Evolutionary conservation across 2,888 invertebrate species (phyloP), one percentile per base, ranked within the genome.

Genomic region (Atethmia centrago): DNA sequence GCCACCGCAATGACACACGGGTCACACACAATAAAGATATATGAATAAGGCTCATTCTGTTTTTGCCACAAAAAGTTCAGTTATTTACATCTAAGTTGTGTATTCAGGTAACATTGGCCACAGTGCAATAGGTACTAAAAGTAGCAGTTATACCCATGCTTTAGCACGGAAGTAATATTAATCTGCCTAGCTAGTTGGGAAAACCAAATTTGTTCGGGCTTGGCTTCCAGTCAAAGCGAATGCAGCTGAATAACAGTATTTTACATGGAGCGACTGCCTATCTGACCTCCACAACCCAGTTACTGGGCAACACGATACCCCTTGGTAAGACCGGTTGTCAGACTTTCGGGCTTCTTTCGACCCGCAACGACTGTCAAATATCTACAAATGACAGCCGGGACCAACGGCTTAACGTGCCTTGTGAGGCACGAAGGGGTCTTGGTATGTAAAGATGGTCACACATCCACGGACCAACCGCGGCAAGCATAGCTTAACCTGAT

Each of bases 1-100:
- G 47, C 36, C n/a, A 53, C 66, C 77, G 19, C 67, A 70, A 25
- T 58, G 42, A 63, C 42, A 79, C 36, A 45, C 45, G 40, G 14
- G n/a, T 21, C 4, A 9, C n/a, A n/a, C 19, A 19, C n/a, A 28
- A 47, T 21, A 40, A 40, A 45, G 0, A 28, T 45, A 47, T 4
- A 21, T 36, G 16, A 49, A 68, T 42, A 74, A 67, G 70, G 31
- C 42, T 42, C n/a, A 19, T 56, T 9, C 19, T 31, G 28, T 55
- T 16, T 53, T 55, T 53, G 2, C 16, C 8, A 55, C 8, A 25
- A 53, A 53, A 53, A 47, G 19, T 47, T 49, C 49, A 10, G 8
- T 47, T 47, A 47, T 7, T 47, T 19, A 49, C n/a, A 21, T 49
- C 21, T 21, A 19, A 25, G 25, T 5, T 14, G 25, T 53, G 12